phyloP scores from a whole-genome alignment of 2,113 vertebrate species.

The Raja brachyura region DNA sequence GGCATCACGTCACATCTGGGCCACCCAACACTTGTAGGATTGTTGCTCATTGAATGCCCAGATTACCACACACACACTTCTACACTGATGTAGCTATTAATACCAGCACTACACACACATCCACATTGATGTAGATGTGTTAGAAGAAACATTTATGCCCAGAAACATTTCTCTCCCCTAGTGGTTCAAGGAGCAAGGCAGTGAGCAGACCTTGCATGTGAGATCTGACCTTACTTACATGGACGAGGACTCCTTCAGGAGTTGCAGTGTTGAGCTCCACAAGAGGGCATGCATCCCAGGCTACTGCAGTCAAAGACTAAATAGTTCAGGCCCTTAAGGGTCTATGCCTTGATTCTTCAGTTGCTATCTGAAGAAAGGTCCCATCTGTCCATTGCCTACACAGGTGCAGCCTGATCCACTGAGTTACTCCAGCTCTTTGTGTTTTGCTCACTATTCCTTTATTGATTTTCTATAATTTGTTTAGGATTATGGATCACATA shows the following conservation, averaged over 20 bases:
- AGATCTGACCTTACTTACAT: neutral
- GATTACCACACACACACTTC: neutral
- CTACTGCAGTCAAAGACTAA: neutral
- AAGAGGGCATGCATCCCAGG: neutral
- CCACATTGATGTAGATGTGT: neutral
- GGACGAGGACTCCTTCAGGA: neutral
- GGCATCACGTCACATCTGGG: neutral
- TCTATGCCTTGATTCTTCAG: too few species aligned
- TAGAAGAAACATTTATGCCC: neutral
- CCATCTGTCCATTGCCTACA: too few species aligned
- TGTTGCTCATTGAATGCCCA: neutral
- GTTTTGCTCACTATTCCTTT: neutral
- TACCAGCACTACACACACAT: neutral
- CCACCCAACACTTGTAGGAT: neutral
- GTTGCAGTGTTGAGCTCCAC: neutral
- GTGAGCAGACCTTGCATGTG: neutral
- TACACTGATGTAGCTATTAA: neutral
- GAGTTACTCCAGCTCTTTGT: too few species aligned
- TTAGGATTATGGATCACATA: neutral
- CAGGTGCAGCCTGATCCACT: too few species aligned
- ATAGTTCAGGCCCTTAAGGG: neutral
- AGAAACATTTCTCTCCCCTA: neutral
- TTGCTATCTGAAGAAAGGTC: too few species aligned
- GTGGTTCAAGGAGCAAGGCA: neutral
- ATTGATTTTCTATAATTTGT: neutral